A percentile compares a stretch with the other conserved stretches of the same genome.
Evolutionary conservation across 2,113 vertebrate genomes (phyloP).

Genomic region (Microtus ochrogaster): DNA sequence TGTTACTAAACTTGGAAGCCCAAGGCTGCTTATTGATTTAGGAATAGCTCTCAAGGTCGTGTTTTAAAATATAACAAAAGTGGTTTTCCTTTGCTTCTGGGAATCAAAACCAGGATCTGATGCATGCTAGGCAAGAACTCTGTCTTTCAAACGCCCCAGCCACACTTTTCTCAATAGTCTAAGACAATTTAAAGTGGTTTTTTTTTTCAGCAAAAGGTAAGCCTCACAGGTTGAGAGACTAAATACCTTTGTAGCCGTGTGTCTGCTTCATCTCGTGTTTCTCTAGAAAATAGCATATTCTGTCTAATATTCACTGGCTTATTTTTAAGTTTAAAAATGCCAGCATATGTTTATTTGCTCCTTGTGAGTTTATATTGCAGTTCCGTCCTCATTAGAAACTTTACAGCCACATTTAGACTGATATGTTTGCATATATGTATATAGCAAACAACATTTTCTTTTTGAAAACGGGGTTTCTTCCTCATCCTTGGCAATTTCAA

Average conservation of each 20-base stretch:
- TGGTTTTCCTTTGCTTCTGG: background rate
- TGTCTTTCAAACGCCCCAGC: no score
- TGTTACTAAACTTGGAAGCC: background rate
- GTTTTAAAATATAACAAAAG: background rate
- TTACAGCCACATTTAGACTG: background rate
- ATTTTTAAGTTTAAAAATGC: constrained; percentile 36
- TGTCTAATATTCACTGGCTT: background rate
- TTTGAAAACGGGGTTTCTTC: background rate
- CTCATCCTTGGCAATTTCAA: background rate
- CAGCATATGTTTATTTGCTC: background rate
- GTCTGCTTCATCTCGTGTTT: background rate
- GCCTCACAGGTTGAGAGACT: background rate
- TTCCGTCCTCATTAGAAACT: constrained; percentile 5
- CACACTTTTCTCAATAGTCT: background rate
- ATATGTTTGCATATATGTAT: background rate
- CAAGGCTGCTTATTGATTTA: background rate
- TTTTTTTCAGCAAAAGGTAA: background rate
- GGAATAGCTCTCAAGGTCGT: background rate
- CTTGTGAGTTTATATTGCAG: background rate
- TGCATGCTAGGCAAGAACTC: no score
- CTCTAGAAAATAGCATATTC: constrained; percentile 16
- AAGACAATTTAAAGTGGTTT: background rate
- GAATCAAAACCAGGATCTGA: background rate
- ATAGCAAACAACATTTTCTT: background rate
- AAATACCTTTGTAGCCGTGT: background rate